Conservation (phyloP, 2,888 invertebrate genomes). For the Girardia tigrina region DNA sequence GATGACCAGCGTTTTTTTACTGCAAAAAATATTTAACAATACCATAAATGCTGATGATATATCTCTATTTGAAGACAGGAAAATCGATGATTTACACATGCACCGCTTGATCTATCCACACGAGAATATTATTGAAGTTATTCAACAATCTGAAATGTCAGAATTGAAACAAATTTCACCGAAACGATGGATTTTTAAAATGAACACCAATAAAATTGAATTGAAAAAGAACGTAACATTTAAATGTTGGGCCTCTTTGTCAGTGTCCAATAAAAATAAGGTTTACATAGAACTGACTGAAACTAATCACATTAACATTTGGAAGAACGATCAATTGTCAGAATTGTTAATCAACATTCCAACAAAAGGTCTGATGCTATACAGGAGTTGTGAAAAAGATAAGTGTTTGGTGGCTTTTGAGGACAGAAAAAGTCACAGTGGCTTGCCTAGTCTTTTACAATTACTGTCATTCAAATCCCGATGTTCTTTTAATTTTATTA, state of each 20-base stretch:
- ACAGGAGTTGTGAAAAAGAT: neutral
- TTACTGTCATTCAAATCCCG: neutral
- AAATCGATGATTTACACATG: constrained; percentile 9
- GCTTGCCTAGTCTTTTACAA: neutral
- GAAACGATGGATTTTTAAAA: neutral
- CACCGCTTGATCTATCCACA: neutral
- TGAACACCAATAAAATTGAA: too few species aligned
- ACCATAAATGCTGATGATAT: neutral
- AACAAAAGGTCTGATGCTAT: neutral
- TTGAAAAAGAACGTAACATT: neutral
- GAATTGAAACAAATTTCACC: neutral
- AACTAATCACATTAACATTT: neutral
- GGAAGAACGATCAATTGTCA: neutral
- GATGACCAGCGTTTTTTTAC: neutral
- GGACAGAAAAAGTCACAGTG: neutral
- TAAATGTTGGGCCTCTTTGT: neutral
- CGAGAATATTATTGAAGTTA: neutral
- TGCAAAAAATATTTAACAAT: neutral
- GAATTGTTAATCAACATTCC: neutral
- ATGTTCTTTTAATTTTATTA: neutral
- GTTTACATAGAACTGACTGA: neutral
- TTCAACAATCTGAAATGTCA: neutral
- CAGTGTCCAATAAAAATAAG: neutral
- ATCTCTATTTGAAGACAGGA: neutral
- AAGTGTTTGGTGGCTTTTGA: neutral